A percentile compares a stretch with the other conserved stretches of the same genome.
These are phyloP conservation scores for Operophtera brumata DNA, from an alignment of 2,888 invertebrate species.

Conservation along the genomic window DNA sequence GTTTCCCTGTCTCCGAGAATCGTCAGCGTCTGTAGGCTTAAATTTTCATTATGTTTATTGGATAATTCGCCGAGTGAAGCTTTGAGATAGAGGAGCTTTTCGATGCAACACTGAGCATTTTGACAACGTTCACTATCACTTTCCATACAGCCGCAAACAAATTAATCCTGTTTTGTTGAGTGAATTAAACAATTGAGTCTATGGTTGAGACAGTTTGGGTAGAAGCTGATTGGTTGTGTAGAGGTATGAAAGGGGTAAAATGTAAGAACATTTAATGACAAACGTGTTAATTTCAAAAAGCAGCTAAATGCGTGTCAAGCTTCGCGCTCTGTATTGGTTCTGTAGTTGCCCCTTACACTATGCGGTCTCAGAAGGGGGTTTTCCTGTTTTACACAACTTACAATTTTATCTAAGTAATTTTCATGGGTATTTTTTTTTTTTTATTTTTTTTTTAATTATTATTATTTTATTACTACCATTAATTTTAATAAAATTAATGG, in stretches of 20 bases:
- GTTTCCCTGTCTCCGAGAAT: constrained; percentile 50
- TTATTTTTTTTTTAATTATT: no score
- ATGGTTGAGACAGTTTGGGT: constrained; percentile 12
- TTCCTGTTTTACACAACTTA: no score
- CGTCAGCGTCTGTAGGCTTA: constrained; percentile 73
- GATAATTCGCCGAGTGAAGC: constrained; percentile 74
- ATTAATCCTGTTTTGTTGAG: constrained; percentile 26
- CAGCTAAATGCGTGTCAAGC: no score
- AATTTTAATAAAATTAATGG: no score
- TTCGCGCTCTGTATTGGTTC: no score
- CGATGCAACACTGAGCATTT: constrained; percentile 76
- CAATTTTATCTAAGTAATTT: no score
- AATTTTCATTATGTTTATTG: constrained; percentile 81
- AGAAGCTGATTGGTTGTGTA: background rate
- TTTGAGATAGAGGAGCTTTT: constrained; percentile 73
- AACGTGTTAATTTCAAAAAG: no score
- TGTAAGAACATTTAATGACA: background rate
- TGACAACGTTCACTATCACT: constrained; percentile 50
- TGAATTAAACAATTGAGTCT: constrained; percentile 25
- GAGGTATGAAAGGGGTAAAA: background rate
- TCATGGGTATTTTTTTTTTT: no score
- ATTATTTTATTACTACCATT: no score
- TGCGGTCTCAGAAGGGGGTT: no score
- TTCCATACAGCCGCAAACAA: constrained; percentile 32
- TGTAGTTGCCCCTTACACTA: no score